Base-by-base conservation (phyloP, 2,113 vertebrate species). In the Leucosticte australis region DNA sequence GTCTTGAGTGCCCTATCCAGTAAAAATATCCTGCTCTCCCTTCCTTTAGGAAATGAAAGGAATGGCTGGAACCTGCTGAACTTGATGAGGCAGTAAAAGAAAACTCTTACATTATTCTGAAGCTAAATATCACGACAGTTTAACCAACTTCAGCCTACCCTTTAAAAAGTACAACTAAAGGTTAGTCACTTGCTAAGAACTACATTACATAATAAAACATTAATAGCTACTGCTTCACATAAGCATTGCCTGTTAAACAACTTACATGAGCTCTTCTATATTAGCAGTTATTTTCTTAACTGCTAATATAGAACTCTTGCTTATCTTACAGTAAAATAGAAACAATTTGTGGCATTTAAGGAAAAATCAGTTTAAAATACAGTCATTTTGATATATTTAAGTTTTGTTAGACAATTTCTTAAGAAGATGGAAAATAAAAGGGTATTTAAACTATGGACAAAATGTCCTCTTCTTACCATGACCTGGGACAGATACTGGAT, bases 401-500 rank as follows among this genome's bases (percentile, higher is more conserved):
- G 20, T 84, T 80, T 73, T 84, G 57, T 65, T 49, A 82, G 49
- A 83, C 67, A 93, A 52, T 44, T 92, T 94, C 53, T 53, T 90
- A 91, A 70, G 18, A 91, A 62, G 65, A 94, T 76, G 44, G 44
- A 92, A 96, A 97, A 83, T 15, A 70, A 95, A 94, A 96, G 49
- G 50, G 82, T 56, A 95, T 89, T 92, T 70, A 94, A 97, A 97
- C 95, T 78, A 82, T 6, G 92, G 94, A 97, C 91, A 96, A 92
- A 82, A 37, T 27, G 90, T 95, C 75, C 89, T 96, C 71, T 96
- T 93, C 98, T 98, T 98, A 98, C 98, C 97, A 97, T 97, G 97
- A 97, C 95, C 94, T 85, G 96, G 94, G 92, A 89, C 90, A 97
- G 97, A 97, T 83, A 90, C 92, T 93, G 96, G 96, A 89, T 97